A percentile compares a stretch with the other conserved stretches of the same genome.
Evolutionary conservation across 2,888 invertebrate genomes (phyloP).

Genomic region (Strigamia crassipes): DNA sequence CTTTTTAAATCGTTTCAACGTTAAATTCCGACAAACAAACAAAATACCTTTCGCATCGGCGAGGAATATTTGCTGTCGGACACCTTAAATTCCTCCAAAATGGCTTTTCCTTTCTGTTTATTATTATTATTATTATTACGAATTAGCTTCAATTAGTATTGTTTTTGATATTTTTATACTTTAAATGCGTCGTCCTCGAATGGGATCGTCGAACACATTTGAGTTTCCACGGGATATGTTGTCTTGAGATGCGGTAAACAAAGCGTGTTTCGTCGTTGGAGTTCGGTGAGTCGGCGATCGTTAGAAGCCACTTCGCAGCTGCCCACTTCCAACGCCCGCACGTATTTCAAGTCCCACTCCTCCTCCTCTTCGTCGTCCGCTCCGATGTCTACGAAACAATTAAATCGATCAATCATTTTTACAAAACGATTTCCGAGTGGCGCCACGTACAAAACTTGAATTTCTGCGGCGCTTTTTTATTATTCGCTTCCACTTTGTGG

Average conservation of each 20-base stretch:
- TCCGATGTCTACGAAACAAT: background rate
- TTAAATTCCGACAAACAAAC: no score
- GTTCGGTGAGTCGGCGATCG: conserved; percentile 57
- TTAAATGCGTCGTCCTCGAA: conserved; percentile 47
- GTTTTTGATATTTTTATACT: conserved; percentile 16
- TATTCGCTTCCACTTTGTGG: background rate
- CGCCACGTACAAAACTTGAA: background rate
- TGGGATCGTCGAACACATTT: conserved; percentile 48
- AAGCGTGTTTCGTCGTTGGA: conserved; percentile 59
- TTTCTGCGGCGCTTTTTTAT: background rate
- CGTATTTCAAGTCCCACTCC: conserved; percentile 50
- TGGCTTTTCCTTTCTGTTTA: background rate
- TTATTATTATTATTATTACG: no score
- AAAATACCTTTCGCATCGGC: no score
- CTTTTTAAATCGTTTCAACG: no score
- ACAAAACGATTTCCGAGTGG: no score
- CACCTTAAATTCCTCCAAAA: background rate
- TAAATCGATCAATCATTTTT: no score
- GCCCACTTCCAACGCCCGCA: conserved; percentile 49
- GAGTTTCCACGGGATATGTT: conserved; percentile 59
- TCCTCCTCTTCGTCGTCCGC: conserved; percentile 51
- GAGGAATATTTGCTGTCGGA: background rate
- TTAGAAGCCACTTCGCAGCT: conserved; percentile 50
- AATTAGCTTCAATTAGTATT: background rate
- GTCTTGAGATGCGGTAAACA: conserved; percentile 59